Evolutionary conservation across 2,888 invertebrate species (phyloP).

Genomic region (Scrobipalpa costella): DNA sequence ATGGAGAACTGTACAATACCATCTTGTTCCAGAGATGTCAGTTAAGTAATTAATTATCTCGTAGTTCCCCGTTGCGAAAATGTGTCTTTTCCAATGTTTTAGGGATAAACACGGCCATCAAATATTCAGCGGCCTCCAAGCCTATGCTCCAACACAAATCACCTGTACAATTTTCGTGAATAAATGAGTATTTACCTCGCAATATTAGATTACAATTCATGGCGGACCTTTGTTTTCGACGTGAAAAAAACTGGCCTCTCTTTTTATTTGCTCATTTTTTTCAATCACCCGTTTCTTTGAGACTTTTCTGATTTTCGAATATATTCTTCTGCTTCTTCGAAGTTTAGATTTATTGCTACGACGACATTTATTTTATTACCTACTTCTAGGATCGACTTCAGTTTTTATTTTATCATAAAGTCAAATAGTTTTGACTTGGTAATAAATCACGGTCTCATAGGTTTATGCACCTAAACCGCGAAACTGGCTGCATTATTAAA

Average conservation of each 20-base stretch:
- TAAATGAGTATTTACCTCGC: not conserved
- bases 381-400: no score
- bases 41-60: not conserved
- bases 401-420: no score
- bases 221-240: not conserved
- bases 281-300: not conserved
- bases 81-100: not conserved
- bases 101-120: not conserved
- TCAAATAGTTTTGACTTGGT: no score
- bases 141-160: not conserved
- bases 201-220: not conserved
- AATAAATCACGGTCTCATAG: no score
- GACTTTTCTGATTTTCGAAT: no score
- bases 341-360: no score
- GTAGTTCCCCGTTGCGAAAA: not conserved
- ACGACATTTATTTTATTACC: no score
- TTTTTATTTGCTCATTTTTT: not conserved
- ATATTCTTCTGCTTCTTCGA: no score
- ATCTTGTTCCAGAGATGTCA: not conserved
- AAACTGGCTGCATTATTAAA: no score
- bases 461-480: no score
- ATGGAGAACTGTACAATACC: not conserved
- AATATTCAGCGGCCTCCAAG: not conserved
- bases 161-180: conserved; percentile 5
- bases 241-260: not conserved